A percentile compares a stretch with the other conserved stretches of the same genome.
phyloP scores from a whole-genome alignment of 30 jellyfish, hydroid and myxozoan genomes.

The Aurelia aurita region DNA sequence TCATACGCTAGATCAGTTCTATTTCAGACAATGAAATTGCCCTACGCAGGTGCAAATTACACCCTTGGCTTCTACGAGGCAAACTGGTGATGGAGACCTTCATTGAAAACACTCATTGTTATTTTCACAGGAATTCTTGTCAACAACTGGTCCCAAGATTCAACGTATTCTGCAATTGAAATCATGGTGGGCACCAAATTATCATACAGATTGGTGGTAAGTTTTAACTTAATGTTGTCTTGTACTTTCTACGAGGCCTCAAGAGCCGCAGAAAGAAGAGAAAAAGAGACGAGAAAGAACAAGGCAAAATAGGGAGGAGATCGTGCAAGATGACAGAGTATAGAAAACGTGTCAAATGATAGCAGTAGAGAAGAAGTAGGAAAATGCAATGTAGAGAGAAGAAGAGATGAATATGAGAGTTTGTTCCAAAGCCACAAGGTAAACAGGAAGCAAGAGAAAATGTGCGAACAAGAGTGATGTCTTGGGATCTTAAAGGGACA shows the following conservation, averaged over 20 bases:
- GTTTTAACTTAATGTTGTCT: too few species aligned
- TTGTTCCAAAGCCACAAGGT: not conserved
- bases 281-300: not conserved
- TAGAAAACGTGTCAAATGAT: not conserved
- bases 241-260: too few species aligned
- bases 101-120: not conserved
- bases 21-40: too few species aligned
- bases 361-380: not conserved
- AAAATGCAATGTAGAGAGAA: not conserved
- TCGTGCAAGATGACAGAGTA: not conserved
- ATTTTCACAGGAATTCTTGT: constrained; percentile 72
- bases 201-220: constrained; percentile 98
- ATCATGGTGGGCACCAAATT: constrained; percentile 99
- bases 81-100: too few species aligned
- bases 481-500: too few species aligned
- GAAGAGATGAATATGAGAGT: not conserved
- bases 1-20: too few species aligned
- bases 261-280: too few species aligned
- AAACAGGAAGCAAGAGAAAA: not conserved
- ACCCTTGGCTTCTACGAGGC: too few species aligned
- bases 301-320: not conserved
- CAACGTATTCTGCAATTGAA: constrained; percentile 92
- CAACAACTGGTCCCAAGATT: constrained; percentile 88
- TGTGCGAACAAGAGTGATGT: not conserved
- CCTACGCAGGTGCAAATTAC: too few species aligned